phyloP scores from a whole-genome alignment of 2,113 vertebrate genomes.

The Nanorana parkeri region DNA sequence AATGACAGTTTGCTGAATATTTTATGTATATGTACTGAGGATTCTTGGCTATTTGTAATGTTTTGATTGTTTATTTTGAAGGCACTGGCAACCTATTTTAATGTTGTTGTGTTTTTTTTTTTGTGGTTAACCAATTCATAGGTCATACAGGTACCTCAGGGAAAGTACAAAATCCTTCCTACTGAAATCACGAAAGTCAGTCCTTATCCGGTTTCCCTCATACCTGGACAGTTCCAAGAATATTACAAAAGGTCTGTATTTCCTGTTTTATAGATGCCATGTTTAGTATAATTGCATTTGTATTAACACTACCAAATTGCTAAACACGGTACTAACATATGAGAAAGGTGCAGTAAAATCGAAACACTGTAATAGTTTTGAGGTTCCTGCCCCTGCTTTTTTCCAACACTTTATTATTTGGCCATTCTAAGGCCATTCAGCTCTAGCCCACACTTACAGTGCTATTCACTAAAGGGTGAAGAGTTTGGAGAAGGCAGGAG shows the following conservation, averaged over 20 bases:
- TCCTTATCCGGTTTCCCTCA: constrained; percentile 96
- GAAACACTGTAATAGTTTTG: too few relatives aligned
- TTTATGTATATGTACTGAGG: not conserved
- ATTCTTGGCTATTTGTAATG: not conserved
- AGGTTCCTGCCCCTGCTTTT: too few relatives aligned
- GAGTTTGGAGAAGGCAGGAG: too few relatives aligned
- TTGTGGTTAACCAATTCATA: constrained; percentile 63
- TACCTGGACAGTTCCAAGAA: constrained; percentile 98
- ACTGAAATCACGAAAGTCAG: constrained; percentile 90
- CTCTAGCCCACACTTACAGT: too few relatives aligned
- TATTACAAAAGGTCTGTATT: constrained; percentile 92
- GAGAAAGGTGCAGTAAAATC: too few relatives aligned
- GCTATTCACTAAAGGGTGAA: too few relatives aligned
- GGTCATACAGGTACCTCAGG: constrained; percentile 97
- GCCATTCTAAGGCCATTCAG: too few relatives aligned
- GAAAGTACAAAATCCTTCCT: constrained; percentile 90
- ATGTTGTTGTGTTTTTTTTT: not conserved
- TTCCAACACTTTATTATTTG: too few relatives aligned
- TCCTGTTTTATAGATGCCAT: not conserved
- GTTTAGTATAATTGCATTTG: too few relatives aligned
- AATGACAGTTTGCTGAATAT: too few relatives aligned
- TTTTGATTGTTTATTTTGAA: not conserved
- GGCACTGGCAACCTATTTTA: not conserved
- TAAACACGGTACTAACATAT: not conserved
- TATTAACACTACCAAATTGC: too few relatives aligned